A percentile compares a stretch with the other conserved stretches of the same genome.
phyloP scores from a whole-genome alignment of 2,113 vertebrate species.

The Corythornis cristatus region DNA sequence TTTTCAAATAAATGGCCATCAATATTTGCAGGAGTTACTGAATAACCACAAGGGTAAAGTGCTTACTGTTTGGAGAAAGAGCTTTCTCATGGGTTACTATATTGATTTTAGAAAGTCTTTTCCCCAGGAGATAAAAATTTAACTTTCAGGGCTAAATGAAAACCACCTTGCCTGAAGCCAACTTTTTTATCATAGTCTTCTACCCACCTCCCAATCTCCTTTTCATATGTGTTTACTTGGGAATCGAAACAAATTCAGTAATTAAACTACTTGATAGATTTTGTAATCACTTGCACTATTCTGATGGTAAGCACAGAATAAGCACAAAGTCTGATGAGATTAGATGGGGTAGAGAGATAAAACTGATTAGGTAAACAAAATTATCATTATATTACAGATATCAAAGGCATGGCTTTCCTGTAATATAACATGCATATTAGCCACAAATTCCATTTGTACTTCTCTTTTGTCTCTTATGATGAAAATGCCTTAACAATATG shows the following conservation, averaged over 20 bases:
- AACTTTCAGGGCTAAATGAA: background rate
- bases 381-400: background rate
- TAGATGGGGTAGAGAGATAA: constrained; percentile 47
- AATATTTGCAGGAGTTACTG: background rate
- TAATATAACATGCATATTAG: background rate
- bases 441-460: background rate
- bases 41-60: background rate
- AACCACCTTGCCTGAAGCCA: background rate
- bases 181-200: background rate
- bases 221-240: background rate
- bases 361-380: constrained; percentile 34
- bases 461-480: constrained; percentile 20
- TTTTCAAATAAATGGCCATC: background rate
- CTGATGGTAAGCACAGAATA: background rate
- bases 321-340: constrained; percentile 48
- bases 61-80: background rate
- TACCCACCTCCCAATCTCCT: background rate
- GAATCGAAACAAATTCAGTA: background rate
- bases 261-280: constrained; percentile 37
- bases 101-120: background rate
- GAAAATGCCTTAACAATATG: background rate
- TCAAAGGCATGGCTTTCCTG: background rate
- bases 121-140: background rate
- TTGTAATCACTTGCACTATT: constrained; percentile 34
- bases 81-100: background rate